These are phyloP conservation scores for Atherinosoma microstoma DNA, from an alignment of 2,797 vertebrate genomes.

Conservation along the genomic window DNA sequence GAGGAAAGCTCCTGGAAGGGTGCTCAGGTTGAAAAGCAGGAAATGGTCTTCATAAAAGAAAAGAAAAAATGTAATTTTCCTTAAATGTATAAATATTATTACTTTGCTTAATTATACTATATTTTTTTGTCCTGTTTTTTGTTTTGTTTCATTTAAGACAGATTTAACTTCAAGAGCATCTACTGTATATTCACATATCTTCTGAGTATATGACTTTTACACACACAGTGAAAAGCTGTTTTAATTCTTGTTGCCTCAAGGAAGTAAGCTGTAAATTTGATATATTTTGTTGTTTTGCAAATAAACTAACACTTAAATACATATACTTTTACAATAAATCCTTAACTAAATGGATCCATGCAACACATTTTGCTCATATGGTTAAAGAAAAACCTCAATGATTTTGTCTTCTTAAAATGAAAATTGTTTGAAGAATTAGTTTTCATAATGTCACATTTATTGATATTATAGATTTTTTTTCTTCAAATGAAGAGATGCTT, in stretches of 20 bases:
- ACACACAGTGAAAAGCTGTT: constrained; percentile 1
- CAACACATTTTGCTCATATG: too few relatives aligned
- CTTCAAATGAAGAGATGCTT: not conserved
- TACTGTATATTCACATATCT: not conserved
- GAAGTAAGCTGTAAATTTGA: not conserved
- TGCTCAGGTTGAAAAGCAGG: constrained; percentile 27
- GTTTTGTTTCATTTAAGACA: not conserved
- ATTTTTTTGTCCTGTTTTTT: not conserved
- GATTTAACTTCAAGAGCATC: not conserved
- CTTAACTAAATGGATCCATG: too few relatives aligned
- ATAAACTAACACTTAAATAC: not conserved
- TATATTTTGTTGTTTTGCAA: not conserved
- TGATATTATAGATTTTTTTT: not conserved
- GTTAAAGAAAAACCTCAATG: too few relatives aligned
- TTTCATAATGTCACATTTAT: too few relatives aligned
- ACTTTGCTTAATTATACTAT: not conserved
- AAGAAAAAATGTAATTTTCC: not conserved
- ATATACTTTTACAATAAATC: too few relatives aligned
- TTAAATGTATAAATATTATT: not conserved
- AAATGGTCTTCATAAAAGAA: constrained; percentile 8
- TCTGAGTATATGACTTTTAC: not conserved
- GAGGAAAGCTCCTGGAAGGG: constrained; percentile 70
- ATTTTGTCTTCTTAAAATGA: too few relatives aligned
- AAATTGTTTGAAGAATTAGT: too few relatives aligned
- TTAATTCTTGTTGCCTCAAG: not conserved